Percentiles rank a stretch among this genome's conserved stretches.
Conservation (phyloP, 2,888 invertebrate species). For the Dione vanillae region DNA sequence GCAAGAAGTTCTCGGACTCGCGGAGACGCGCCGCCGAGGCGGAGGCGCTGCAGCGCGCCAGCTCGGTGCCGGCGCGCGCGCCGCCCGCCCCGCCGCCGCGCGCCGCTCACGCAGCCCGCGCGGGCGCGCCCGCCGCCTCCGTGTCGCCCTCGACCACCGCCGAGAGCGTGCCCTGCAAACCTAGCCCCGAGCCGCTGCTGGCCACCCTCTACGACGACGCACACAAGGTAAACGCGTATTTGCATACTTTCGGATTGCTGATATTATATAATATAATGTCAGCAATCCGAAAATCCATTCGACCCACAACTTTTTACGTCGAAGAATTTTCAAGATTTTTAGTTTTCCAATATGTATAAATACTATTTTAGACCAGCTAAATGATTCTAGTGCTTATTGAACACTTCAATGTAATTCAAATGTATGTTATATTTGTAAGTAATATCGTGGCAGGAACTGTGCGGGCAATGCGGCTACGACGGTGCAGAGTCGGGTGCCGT, state of each 20-base stretch:
- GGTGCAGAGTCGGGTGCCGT: conserved; percentile 34
- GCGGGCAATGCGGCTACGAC: conserved; percentile 50
- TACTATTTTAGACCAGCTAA: not conserved
- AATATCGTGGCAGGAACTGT: conserved; percentile 41
- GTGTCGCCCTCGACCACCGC: conserved; percentile 48
- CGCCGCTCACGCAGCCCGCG: conserved; percentile 56
- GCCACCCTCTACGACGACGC: conserved; percentile 82
- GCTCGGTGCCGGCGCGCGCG: conserved; percentile 72
- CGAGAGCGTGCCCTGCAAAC: conserved; percentile 50
- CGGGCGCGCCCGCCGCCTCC: conserved; percentile 53
- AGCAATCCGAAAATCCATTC: no score
- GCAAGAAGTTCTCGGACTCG: conserved; percentile 93
- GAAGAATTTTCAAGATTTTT: no score
- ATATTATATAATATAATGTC: no score
- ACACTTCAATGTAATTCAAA: not conserved
- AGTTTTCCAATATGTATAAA: not conserved
- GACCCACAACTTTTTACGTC: no score
- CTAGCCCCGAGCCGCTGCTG: conserved; percentile 87
- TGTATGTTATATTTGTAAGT: not conserved
- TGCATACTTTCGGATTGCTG: not conserved
- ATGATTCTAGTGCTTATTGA: not conserved
- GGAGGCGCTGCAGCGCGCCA: conserved; percentile 62
- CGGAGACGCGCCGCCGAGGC: conserved; percentile 82
- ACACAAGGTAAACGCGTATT: conserved; percentile 62
- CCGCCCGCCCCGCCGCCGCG: conserved; percentile 66